Percentiles rank a stretch among this genome's conserved stretches.
Evolutionary conservation across 2,113 vertebrate species (phyloP).

Genomic region (Grammatotria lemairii): DNA sequence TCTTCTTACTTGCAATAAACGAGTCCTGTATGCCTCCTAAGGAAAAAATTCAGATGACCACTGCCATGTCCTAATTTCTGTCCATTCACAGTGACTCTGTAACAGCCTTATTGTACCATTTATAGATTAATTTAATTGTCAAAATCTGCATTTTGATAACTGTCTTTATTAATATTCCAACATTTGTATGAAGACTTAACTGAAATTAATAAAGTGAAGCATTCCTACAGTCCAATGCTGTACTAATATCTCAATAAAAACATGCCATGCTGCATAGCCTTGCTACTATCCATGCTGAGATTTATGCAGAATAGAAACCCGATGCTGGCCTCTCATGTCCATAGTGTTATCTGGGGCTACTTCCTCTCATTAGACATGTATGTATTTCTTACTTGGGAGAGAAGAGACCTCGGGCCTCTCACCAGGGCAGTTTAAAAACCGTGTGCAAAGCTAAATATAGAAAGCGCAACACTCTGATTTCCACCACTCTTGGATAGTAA

Average conservation of each 20-base stretch:
- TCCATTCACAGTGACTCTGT: conserved; percentile 15
- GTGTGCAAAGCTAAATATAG: conserved; percentile 47
- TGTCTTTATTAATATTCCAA: conserved; percentile 49
- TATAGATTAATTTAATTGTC: conserved; percentile 36
- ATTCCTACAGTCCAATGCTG: conserved; percentile 27
- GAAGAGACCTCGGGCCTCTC: conserved; percentile 5
- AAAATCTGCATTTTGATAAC: conserved; percentile 39
- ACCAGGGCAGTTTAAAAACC: neutral
- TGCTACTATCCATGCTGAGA: neutral
- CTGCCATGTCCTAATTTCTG: conserved; percentile 23
- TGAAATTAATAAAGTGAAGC: conserved; percentile 41
- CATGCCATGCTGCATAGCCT: conserved; percentile 1
- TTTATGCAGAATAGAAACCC: neutral
- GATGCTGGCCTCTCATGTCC: neutral
- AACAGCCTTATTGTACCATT: conserved; percentile 32
- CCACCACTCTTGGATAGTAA: conserved; percentile 23
- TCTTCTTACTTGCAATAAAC: conserved; percentile 54
- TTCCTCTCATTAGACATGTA: conserved; percentile 36
- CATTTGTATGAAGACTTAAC: conserved; percentile 51
- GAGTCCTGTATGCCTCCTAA: neutral
- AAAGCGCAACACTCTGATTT: conserved; percentile 23
- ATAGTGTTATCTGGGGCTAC: neutral
- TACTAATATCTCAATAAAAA: conserved; percentile 33
- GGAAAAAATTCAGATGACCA: neutral
- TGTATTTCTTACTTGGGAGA: conserved; percentile 5